Evolutionary conservation across 2,888 invertebrate genomes (phyloP).

Genomic region (Loripinus fragilis): DNA sequence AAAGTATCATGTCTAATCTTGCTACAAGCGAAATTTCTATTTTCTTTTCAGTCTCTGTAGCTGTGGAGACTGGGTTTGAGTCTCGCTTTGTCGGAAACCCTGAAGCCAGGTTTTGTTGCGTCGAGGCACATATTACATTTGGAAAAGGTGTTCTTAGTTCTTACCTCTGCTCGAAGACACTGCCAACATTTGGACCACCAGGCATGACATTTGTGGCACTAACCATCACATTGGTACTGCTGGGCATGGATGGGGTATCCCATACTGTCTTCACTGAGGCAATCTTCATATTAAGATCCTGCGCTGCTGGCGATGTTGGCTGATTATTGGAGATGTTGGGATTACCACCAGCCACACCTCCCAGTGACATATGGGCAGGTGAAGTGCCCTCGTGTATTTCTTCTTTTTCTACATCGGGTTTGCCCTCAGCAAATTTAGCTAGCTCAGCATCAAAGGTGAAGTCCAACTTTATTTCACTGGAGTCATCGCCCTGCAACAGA

Average conservation of each 20-base stretch:
- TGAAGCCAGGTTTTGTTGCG: no score
- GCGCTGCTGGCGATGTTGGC: constrained; percentile 88
- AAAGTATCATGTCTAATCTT: no score
- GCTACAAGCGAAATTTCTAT: no score
- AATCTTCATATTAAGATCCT: constrained; percentile 96
- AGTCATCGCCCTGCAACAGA: constrained; percentile 69
- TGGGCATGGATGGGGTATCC: constrained; percentile 73
- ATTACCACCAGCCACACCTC: constrained; percentile 38
- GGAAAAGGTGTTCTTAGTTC: no score
- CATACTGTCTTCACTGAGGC: constrained; percentile 94
- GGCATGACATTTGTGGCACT: constrained; percentile 8
- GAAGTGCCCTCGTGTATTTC: constrained; percentile 50
- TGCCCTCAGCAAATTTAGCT: constrained; percentile 80
- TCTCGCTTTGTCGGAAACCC: no score
- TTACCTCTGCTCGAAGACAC: constrained; percentile 73
- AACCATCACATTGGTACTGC: constrained; percentile 41
- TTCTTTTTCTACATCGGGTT: constrained; percentile 62
- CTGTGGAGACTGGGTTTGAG: no score
- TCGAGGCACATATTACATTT: no score
- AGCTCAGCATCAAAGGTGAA: constrained; percentile 95
- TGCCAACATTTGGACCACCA: constrained; percentile 14
- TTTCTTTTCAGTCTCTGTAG: no score
- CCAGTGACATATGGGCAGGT: constrained; percentile 59
- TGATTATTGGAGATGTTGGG: constrained; percentile 57
- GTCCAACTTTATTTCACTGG: constrained; percentile 92